Evolutionary conservation across 2,113 vertebrate species (phyloP), one percentile per base, ranked within the genome.

Genomic region (Syngnathus floridae): DNA sequence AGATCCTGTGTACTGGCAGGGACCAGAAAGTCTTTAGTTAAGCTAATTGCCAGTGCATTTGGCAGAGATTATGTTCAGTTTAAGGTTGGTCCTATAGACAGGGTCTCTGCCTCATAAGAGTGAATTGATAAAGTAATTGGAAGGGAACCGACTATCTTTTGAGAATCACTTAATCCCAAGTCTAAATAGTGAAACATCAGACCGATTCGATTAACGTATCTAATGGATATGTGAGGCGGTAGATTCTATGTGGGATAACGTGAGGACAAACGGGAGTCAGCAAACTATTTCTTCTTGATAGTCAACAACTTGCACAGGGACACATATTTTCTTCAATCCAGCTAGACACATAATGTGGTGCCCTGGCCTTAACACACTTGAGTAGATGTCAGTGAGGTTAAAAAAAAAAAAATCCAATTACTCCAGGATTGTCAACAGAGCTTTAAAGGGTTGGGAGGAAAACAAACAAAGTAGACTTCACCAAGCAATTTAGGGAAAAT

Each of bases 11-110:
- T 74, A 69, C 78, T 86, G 81, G 82, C 80, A 86, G 68, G 11
- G 71, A 76, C 81, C 71, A 80, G 80, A 80, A 87, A 79, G 79
- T 76, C 82, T 76, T 86, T 81, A 81, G 81, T 84, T 85, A 79
- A 86, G 84, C 84, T 86, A 82, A 88, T 88, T 77, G 76, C 62
- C 75, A 79, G 82, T 85, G 78, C 80, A 85, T 89, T 90, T 88
- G 83, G 85, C 78, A 85, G 75, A 82, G 82, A 88, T 88, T 87
- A 85, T 63, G 75, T 72, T 80, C 71, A 73, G 77, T 59, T 83
- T 78, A 85, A 75, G 66, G 73, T 79, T 74, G 69, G 40, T 77
- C 81, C 78, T 66, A 70, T 58, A 63, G 82, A 86, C 79, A 78
- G 71, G 74, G 67, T 85, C 82, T 82, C 77, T 84, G 80, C 86